A percentile compares a stretch with the other conserved stretches of the same genome.
Evolutionary conservation across 2,113 vertebrate species (phyloP).

Genomic region (Coturnix japonica): DNA sequence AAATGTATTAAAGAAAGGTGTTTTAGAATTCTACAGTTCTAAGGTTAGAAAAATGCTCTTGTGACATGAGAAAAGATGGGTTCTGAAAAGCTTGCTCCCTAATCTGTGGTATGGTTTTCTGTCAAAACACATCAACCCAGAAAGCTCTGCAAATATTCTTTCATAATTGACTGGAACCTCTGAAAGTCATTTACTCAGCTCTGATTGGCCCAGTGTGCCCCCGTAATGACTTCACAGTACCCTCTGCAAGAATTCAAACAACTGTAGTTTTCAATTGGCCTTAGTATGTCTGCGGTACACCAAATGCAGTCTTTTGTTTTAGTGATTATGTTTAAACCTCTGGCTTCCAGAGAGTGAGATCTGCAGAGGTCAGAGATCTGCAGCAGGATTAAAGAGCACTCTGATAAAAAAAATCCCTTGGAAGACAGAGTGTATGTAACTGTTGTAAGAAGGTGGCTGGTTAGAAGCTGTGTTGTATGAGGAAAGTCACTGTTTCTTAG

Average conservation of each 20-base stretch:
- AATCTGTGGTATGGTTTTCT: background rate
- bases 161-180: background rate
- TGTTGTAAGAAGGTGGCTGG: fast-evolving
- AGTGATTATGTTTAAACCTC: background rate
- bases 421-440: background rate
- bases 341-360: background rate
- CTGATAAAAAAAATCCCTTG: background rate
- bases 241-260: background rate
- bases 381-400: background rate
- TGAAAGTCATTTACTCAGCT: background rate
- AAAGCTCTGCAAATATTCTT: background rate
- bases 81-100: background rate
- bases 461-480: background rate
- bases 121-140: background rate
- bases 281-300: background rate
- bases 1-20: background rate
- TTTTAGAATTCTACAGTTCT: background rate
- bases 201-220: background rate
- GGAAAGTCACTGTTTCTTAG: background rate
- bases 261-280: background rate
- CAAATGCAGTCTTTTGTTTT: background rate
- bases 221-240: background rate
- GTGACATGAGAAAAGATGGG: background rate
- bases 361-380: background rate
- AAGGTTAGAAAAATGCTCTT: background rate